phyloP scores from a whole-genome alignment of 2,888 invertebrate genomes.

The Diaprepes abbreviatus region DNA sequence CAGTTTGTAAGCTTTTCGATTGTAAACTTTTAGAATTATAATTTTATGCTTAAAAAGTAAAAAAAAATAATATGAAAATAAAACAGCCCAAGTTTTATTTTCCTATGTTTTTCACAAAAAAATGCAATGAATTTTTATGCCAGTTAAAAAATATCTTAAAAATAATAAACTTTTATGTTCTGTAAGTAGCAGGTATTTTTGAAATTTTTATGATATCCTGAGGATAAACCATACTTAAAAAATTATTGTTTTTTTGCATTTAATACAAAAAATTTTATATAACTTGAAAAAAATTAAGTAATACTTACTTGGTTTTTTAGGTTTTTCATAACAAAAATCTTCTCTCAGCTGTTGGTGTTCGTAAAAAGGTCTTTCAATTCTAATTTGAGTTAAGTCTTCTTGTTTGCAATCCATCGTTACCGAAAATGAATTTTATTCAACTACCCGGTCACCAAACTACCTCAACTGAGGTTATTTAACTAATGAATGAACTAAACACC shows the following conservation, averaged over 20 bases:
- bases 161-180: no score
- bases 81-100: no score
- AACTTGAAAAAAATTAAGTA: background rate
- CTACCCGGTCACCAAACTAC: background rate
- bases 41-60: no score
- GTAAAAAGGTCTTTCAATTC: conserved; percentile 69
- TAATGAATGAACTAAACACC: conserved; percentile 22
- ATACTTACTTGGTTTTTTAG: conserved; percentile 66
- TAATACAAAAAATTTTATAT: no score
- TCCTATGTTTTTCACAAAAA: no score
- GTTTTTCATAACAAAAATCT: conserved; percentile 68
- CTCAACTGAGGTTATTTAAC: conserved; percentile 1
- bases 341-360: conserved; percentile 68
- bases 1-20: no score
- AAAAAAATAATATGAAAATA: no score
- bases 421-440: background rate
- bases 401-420: conserved; percentile 41
- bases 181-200: no score
- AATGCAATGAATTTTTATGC: no score
- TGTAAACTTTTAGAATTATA: no score
- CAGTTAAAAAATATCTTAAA: no score
- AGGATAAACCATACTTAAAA: background rate
- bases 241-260: no score
- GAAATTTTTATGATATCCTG: background rate
- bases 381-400: conserved; percentile 54